phyloP scores from a whole-genome alignment of 2,113 vertebrate species.

The Hoplias malabaricus region DNA sequence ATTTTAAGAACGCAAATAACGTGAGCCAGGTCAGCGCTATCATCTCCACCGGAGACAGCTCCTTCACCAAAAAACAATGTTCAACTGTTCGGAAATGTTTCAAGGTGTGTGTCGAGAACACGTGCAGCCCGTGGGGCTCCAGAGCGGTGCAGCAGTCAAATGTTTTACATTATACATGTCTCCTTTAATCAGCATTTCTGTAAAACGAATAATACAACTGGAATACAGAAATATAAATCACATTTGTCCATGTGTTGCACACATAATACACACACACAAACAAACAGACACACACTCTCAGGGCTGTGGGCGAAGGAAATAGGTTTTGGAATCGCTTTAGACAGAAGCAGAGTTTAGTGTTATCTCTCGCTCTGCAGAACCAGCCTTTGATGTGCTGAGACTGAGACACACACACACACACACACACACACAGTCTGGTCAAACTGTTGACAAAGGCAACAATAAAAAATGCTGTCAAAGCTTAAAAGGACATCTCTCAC shows the following conservation, averaged over 20 bases:
- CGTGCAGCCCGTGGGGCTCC: too few species aligned
- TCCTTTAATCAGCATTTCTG: too few species aligned
- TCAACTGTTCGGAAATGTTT: too few species aligned
- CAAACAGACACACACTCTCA: not conserved
- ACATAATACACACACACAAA: not conserved
- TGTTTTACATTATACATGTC: too few species aligned
- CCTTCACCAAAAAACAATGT: too few species aligned
- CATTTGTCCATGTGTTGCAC: too few species aligned
- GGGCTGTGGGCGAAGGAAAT: slow-evolving; percentile 28
- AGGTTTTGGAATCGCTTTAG: slow-evolving; percentile 51
- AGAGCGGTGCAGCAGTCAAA: too few species aligned
- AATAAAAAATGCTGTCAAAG: slow-evolving; percentile 2
- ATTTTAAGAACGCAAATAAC: too few species aligned
- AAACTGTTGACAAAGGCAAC: not conserved
- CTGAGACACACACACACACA: slow-evolving; percentile 40
- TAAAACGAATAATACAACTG: not conserved
- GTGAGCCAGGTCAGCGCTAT: too few species aligned
- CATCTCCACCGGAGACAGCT: too few species aligned
- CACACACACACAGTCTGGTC: slow-evolving; percentile 37
- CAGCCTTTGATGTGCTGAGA: slow-evolving; percentile 66
- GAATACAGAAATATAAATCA: slow-evolving; percentile 19
- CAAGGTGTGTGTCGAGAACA: too few species aligned
- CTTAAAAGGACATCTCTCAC: too few species aligned
- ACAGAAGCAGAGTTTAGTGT: slow-evolving; percentile 52
- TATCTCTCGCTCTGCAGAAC: slow-evolving; percentile 66